Conservation (phyloP, 2,797 vertebrate genomes). For the Corythornis leucogaster region DNA sequence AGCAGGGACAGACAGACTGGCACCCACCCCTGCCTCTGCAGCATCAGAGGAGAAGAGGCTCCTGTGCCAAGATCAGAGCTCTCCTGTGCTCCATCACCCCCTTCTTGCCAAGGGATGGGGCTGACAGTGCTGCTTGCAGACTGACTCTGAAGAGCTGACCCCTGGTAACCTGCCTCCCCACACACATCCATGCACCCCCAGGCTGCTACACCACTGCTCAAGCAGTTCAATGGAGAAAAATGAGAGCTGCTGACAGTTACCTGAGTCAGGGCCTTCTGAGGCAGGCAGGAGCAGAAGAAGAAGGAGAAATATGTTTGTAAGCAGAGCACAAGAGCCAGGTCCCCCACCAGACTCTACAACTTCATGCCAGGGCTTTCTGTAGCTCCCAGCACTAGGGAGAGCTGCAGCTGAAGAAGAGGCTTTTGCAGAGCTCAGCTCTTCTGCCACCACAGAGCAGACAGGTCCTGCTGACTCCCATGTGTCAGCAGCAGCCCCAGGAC, state of each 20-base stretch:
- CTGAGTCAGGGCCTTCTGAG: constrained; percentile 83
- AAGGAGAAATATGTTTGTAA: constrained; percentile 61
- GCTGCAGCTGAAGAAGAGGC: not conserved
- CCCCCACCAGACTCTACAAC: not conserved
- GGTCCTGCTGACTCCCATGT: not conserved
- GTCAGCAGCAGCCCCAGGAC: not conserved
- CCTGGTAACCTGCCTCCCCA: not conserved
- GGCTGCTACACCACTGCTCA: not conserved
- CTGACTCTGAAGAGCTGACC: not conserved
- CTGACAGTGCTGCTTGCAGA: not conserved
- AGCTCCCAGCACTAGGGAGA: not conserved
- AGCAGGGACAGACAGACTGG: not conserved
- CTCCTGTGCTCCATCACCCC: not conserved
- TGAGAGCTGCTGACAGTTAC: constrained; percentile 64
- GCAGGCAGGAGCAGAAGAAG: constrained; percentile 68
- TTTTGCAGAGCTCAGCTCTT: not conserved
- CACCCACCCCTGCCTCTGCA: not conserved
- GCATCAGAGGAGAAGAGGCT: not conserved
- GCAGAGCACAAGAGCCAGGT: not conserved
- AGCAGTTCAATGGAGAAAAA: not conserved
- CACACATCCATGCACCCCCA: not conserved
- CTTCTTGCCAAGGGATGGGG: not conserved
- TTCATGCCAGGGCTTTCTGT: not conserved
- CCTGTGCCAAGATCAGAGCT: not conserved
- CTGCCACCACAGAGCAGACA: not conserved